Evolutionary conservation across 2,888 invertebrate genomes (phyloP), one percentile per base, ranked within the genome.

Genomic region (Nomada fabriciana): DNA sequence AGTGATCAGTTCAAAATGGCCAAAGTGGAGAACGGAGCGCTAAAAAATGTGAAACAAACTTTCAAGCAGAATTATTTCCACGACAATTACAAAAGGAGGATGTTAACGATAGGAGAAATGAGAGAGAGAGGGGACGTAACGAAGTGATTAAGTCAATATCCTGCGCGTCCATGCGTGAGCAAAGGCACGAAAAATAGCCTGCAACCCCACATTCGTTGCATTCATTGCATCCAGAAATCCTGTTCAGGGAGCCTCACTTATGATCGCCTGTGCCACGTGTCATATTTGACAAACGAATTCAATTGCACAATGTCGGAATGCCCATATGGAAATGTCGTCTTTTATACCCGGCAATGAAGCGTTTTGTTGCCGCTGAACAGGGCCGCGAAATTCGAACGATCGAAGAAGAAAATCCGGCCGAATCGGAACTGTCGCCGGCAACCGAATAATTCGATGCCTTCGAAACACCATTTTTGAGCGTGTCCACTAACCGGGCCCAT

Each of bases 241-340:
- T 42, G 55, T 57, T 42, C 20, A 59, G 25, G 29, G 25, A 36
- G 53, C 36, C 47, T 53, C 59, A 20, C 53, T 79, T 70, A 61
- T 55, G 42, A 69, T 60, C 63, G 47, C n/a, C 47, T 50, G 20
- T 70, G 47, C 13, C 25, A 43, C 23, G 47, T 57, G 60, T 53
- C 67, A 78, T 72, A 78, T 72, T 78, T 67, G 64, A 77, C 80
- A 65, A 71, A 20, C 42, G 52, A 71, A 61, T 78, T 72, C 60
- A 25, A n/a, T 43, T 59, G 65, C 60, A 29, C 36, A 60, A 61
- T 77, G 29, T 18, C 47, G 64, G 52, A 43, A 47, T 36, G 11
- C 11, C 20, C 42, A 65, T 50, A 52, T 64, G 71, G 59, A 80
- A 80, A 80, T 78, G 78, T 60, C 55, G 60, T 23, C 67, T 80